These are phyloP conservation scores for Popillia japonica DNA, from an alignment of 1,140 invertebrate genomes.

Conservation along the genomic window DNA sequence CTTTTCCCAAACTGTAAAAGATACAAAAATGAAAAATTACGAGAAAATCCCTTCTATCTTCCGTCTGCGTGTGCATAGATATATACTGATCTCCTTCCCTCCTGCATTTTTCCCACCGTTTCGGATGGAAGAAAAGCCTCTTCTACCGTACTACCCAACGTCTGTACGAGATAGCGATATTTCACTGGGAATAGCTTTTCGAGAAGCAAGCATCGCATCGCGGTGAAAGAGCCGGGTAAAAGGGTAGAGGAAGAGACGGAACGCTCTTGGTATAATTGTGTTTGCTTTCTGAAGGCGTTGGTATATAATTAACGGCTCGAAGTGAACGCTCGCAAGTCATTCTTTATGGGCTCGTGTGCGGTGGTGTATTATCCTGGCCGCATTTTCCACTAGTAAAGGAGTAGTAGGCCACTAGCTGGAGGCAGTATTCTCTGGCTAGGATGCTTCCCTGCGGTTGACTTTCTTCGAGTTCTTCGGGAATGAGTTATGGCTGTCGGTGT, in stretches of 20 bases:
- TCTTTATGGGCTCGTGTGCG: constrained; percentile 46
- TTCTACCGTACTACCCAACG: background rate
- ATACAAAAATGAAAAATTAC: constrained; percentile 33
- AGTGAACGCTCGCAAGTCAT: constrained; percentile 44
- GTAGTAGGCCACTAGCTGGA: background rate
- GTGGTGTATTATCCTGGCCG: constrained; percentile 46
- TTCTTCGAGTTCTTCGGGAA: background rate
- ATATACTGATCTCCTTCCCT: background rate
- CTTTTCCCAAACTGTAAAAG: background rate
- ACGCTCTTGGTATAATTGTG: constrained; percentile 45
- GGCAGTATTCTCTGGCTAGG: background rate
- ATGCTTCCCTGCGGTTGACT: background rate
- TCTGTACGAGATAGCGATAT: constrained; percentile 16
- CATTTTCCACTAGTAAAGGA: constrained; percentile 38
- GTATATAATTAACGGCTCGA: constrained; percentile 47
- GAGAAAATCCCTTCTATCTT: background rate
- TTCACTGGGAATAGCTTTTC: constrained; percentile 26
- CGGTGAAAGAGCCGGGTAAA: background rate
- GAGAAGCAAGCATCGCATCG: background rate
- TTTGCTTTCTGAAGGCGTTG: constrained; percentile 48
- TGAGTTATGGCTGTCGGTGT: background rate
- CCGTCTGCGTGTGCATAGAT: background rate
- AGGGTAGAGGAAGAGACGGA: background rate
- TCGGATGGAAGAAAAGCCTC: background rate
- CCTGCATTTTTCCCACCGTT: background rate